phyloP scores from a whole-genome alignment of 1,140 invertebrate genomes.

The Cotesia chilonis region DNA sequence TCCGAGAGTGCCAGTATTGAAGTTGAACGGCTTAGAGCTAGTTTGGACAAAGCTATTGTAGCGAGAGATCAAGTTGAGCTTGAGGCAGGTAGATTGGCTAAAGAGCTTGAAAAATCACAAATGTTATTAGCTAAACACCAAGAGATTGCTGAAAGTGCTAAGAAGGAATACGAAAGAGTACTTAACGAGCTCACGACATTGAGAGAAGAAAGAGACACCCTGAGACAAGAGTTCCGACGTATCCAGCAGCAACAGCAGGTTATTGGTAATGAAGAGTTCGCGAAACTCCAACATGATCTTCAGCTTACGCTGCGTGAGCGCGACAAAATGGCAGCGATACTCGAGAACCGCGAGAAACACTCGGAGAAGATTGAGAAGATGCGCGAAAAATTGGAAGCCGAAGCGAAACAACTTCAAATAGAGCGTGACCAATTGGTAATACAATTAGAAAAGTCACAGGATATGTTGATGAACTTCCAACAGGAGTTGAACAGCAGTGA shows the following conservation, averaged over 20 bases:
- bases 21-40: slow-evolving; percentile 84
- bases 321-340: slow-evolving; percentile 76
- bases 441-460: slow-evolving; percentile 90
- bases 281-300: slow-evolving; percentile 75
- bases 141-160: slow-evolving; percentile 79
- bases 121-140: slow-evolving; percentile 82
- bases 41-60: slow-evolving; percentile 83
- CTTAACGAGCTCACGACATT: slow-evolving; percentile 80
- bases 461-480: slow-evolving; percentile 92
- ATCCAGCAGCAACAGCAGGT: slow-evolving; percentile 76
- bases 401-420: slow-evolving; percentile 83
- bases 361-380: slow-evolving; percentile 84
- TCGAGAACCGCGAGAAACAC: slow-evolving; percentile 79
- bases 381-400: slow-evolving; percentile 82
- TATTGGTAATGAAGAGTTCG: slow-evolving; percentile 64
- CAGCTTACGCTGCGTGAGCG: slow-evolving; percentile 75
- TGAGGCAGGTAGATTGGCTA: slow-evolving; percentile 83
- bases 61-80: slow-evolving; percentile 83
- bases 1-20: slow-evolving; percentile 71
- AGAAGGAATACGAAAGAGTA: slow-evolving; percentile 85
- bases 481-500: slow-evolving; percentile 85
- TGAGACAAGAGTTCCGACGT: slow-evolving; percentile 74
- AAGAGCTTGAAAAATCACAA: slow-evolving; percentile 87
- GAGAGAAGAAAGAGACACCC: slow-evolving; percentile 79
- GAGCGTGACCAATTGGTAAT: slow-evolving; percentile 88